Percentiles rank a stretch among this genome's conserved stretches.
These are phyloP conservation scores for Lepidocyrtinus sp. DNA, from an alignment of 2,888 invertebrate genomes.

Conservation along the genomic window DNA sequence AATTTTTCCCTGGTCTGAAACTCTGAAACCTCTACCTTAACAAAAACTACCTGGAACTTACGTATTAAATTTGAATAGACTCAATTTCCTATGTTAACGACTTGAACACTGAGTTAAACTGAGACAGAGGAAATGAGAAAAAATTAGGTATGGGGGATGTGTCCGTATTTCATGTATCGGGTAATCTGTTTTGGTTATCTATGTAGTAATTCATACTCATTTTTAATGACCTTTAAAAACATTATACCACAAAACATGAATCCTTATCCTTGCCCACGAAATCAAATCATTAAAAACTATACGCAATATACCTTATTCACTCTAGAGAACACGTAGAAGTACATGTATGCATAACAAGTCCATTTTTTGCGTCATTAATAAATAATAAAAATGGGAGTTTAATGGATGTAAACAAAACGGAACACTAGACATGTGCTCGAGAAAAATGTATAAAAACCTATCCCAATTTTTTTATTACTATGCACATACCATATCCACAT, in stretches of 20 bases:
- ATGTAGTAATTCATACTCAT: too few species aligned
- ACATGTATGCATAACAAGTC: too few species aligned
- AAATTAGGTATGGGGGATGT: too few species aligned
- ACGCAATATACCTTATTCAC: neutral
- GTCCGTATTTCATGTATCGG: neutral
- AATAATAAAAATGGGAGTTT: conserved; percentile 3
- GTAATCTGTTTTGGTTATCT: neutral
- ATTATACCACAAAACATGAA: conserved; percentile 13
- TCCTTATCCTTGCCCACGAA: neutral
- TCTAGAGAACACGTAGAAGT: too few species aligned
- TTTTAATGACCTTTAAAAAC: conserved; percentile 9
- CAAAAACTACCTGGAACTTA: neutral
- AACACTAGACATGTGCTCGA: neutral
- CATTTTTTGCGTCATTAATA: conserved; percentile 12
- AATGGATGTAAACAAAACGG: conserved; percentile 13
- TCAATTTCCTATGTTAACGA: too few species aligned
- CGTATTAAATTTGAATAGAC: too few species aligned
- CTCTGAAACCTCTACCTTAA: too few species aligned
- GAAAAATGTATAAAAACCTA: conserved; percentile 11
- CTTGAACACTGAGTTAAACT: neutral
- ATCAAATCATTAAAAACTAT: too few species aligned
- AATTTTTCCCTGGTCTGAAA: neutral
- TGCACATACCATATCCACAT: conserved; percentile 5
- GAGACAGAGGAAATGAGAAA: neutral
- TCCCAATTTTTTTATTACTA: conserved; percentile 6